Evolutionary conservation across 1,140 invertebrate species (phyloP).

Genomic region (Drosophila pachea): DNA sequence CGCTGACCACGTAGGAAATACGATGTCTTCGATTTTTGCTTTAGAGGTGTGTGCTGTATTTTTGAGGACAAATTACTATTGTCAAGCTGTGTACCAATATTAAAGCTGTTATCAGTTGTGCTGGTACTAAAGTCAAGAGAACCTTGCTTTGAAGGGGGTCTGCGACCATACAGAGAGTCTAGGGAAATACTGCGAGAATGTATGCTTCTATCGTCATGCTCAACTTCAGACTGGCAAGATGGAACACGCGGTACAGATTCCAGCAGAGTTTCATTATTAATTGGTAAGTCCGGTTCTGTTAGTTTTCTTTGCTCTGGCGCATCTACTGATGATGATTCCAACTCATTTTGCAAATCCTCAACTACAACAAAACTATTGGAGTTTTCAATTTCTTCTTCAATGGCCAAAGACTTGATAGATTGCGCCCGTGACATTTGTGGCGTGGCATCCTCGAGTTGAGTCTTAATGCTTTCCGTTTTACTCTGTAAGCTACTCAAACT

Average conservation of each 20-base stretch:
- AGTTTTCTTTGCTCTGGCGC: neutral
- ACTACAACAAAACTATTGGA: slow-evolving; percentile 70
- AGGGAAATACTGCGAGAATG: slow-evolving; percentile 62
- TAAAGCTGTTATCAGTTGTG: slow-evolving; percentile 56
- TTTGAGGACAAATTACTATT: slow-evolving; percentile 24
- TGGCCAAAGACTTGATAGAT: slow-evolving; percentile 65
- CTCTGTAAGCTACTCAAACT: slow-evolving; percentile 67
- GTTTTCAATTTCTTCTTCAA: slow-evolving; percentile 72
- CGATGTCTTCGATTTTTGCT: slow-evolving; percentile 70
- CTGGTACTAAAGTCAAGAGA: slow-evolving; percentile 48
- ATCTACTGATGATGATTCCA: slow-evolving; percentile 29
- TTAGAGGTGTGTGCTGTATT: slow-evolving; percentile 50
- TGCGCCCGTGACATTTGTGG: slow-evolving; percentile 68
- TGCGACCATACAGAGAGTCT: slow-evolving; percentile 58
- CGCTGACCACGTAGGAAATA: slow-evolving; percentile 61
- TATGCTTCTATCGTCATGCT: slow-evolving; percentile 19
- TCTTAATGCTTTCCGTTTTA: slow-evolving; percentile 72
- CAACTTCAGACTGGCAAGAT: slow-evolving; percentile 1
- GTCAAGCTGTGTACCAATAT: slow-evolving; percentile 46
- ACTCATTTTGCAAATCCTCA: slow-evolving; percentile 54
- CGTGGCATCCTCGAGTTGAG: slow-evolving; percentile 64
- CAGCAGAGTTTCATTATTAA: neutral
- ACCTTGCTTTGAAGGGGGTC: slow-evolving; percentile 60
- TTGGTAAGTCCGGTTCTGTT: neutral
- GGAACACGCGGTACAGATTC: neutral